These are phyloP conservation scores for Syngnathus scovelli DNA, from an alignment of 2,113 vertebrate genomes.

Conservation along the genomic window DNA sequence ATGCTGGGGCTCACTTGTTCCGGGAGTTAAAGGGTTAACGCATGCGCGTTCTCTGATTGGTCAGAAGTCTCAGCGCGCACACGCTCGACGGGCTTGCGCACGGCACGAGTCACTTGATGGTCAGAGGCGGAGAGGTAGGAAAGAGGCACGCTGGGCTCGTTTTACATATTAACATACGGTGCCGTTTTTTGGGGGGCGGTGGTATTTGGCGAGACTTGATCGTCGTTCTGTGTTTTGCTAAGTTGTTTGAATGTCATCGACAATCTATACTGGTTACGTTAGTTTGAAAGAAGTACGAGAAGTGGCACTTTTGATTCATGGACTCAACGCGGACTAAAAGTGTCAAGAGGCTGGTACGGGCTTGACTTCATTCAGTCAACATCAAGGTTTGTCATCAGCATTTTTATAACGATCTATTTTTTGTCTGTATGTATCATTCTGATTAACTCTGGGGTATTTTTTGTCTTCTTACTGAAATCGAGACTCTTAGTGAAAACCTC, in stretches of 20 bases:
- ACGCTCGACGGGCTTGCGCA: constrained; percentile 6
- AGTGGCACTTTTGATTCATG: constrained; percentile 57
- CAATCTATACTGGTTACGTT: neutral
- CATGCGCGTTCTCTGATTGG: neutral
- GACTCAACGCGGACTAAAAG: constrained; percentile 44
- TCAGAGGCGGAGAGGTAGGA: constrained; percentile 10
- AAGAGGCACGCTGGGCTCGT: constrained; percentile 2
- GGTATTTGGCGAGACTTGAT: constrained; percentile 1
- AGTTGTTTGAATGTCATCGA: constrained; percentile 6
- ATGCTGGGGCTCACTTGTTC: neutral
- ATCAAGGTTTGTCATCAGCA: constrained; percentile 41
- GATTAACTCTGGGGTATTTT: neutral
- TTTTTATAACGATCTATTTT: neutral
- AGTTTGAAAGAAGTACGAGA: constrained; percentile 29
- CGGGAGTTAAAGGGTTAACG: neutral
- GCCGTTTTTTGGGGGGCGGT: neutral
- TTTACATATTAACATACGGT: neutral
- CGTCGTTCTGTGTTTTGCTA: neutral
- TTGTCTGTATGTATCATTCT: neutral
- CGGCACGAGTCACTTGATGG: constrained; percentile 41
- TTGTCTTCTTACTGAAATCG: neutral
- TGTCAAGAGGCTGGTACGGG: constrained; percentile 33
- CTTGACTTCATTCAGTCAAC: constrained; percentile 41
- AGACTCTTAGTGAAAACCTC: neutral
- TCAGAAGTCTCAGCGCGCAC: neutral